phyloP scores from a whole-genome alignment of 2,888 invertebrate genomes.

The Athetis lepigone region DNA sequence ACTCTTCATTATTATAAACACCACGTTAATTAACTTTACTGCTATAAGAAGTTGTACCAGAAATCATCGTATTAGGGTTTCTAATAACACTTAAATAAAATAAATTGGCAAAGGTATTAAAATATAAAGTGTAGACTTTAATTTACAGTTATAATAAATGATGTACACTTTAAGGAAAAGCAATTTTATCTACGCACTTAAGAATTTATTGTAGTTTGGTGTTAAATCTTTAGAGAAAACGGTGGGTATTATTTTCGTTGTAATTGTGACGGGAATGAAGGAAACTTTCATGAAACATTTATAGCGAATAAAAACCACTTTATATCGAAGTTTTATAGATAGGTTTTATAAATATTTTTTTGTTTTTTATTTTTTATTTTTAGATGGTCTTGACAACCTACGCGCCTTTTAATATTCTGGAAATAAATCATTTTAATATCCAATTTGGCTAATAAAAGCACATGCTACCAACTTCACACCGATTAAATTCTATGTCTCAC shows the following conservation, averaged over 20 bases:
- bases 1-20: no score
- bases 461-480: constrained; percentile 16
- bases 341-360: no score
- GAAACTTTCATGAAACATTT: background rate
- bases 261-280: no score
- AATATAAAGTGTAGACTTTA: constrained; percentile 25
- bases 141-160: constrained; percentile 17
- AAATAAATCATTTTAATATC: no score
- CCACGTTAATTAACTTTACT: constrained; percentile 15
- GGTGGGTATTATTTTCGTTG: background rate
- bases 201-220: constrained; percentile 24
- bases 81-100: constrained; percentile 38
- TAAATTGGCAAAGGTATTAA: constrained; percentile 21
- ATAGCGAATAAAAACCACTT: no score
- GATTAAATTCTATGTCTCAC: constrained; percentile 46
- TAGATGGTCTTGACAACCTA: no score
- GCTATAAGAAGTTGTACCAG: constrained; percentile 13
- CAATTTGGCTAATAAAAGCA: no score
- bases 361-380: no score
- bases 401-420: no score
- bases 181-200: constrained; percentile 25
- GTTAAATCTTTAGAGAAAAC: constrained; percentile 16
- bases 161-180: constrained; percentile 32
- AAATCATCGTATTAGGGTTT: constrained; percentile 41
- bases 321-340: no score